Base-by-base conservation (phyloP, 53 echinoderm and acorn worm genomes). In the Mesocentrotus franciscanus region DNA sequence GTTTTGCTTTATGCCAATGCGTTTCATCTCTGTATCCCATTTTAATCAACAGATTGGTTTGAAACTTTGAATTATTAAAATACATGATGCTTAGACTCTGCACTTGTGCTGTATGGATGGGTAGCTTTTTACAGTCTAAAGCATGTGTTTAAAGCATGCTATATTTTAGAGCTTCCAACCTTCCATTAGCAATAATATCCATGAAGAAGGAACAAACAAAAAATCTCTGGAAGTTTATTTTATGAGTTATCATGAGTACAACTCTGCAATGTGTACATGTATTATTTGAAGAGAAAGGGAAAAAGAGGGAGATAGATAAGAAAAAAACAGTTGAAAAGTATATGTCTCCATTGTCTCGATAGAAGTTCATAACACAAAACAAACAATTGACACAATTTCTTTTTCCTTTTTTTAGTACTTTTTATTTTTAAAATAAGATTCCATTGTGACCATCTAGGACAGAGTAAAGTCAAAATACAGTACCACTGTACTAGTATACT, bases 401-500 rank as follows among this genome's bases (percentile, higher is more conserved):
- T 20, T 12, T 76, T 29, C 0, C 24, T 15, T 18, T 35, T 81
- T 81, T 81, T 74, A 30, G 36, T 42, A 81, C 81, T 39, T 39
- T 81, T 81, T 81, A 81, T 81, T 81, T 20, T 81, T 22, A 42
- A 81, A 39, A 81, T 42, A 81, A 33, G 36, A 20, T 74, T 39
- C 42, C 81, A 81, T 81, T 20, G 81, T 81, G 81, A 81, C 81
- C 81, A 81, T 36, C 39, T 36, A 16, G 36, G 17, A 79, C 79
- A 39, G 42, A 42, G 81, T 20, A 17, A 4, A 42, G 9, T 76
- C 13, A 32, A 34, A 39, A 27, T 81, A 81, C 22, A 36, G 42
- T 81, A 42, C 64, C 16, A 64, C 16, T 64, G 64, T 49, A 49
- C 49, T 4, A 2, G 49, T 30, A 72, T 14, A 30, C 32, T 29